Base-by-base conservation (phyloP, 2,888 invertebrate genomes). In the Apocheima hispidaria region DNA sequence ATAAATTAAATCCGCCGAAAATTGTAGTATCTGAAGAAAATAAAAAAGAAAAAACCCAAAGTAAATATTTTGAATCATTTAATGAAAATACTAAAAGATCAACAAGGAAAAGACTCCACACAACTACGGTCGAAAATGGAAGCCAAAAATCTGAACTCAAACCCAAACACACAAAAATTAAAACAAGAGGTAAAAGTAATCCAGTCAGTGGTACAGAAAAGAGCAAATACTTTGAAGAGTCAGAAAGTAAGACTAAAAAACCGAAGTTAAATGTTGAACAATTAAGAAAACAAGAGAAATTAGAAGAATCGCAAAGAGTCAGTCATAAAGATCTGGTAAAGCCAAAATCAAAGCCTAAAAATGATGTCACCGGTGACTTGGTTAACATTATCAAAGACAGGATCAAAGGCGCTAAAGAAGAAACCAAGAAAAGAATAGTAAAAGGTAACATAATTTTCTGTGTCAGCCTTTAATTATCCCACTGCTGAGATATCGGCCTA, bases 361-460 rank as follows among this genome's bases (percentile, higher is more conserved):
- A 77, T 65, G 87, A 94, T 82, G 88, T 94, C 3, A 90, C 84
- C 49, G 81, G 79, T 43, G 94, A 94, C 70, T 86, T 94, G 28
- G 82, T 94, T n/a, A 77, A 85, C 56, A 84, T 95, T 50, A 85
- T 94, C 43, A 94, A 94, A 75, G 83, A 77, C 38, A 85, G 93
- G 65, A 90, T 94, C 6, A 85, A 81, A 61, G 87, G 90, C 73
- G 90, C 92, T 64, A 93, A 92, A 75, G 76, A 74, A 16, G 78
- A 83, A 55, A 77, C 87, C 40, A 86, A 80, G 41, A 85, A 79
- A 63, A 73, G 77, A 51, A 71, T 79, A 56, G 85, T 86, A 0
- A 90, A 90, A 84, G 92, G 88, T 84, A 74, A 65, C n/a, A n/a
- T n/a, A n/a, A n/a, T n/a, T n/a, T n/a, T n/a, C n/a, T n/a, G n/a